Evolutionary conservation across 92 coral and sea anemone species (phyloP).

Genomic region (Chrysogorgia sp.): DNA sequence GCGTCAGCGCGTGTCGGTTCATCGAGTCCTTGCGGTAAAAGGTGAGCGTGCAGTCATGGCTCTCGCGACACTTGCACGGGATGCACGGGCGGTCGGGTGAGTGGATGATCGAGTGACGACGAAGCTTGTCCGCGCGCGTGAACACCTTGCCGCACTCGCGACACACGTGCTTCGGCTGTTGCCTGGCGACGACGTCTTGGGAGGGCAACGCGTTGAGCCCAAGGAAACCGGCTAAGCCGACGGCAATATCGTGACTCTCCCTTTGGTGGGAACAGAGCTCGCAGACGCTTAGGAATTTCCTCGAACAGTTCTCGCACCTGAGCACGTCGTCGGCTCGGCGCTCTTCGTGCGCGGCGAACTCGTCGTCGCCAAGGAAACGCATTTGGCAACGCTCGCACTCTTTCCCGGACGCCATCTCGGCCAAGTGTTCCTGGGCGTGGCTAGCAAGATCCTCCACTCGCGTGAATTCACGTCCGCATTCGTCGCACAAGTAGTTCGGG

Average conservation of each 20-base stretch:
- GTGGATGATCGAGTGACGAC: constrained; percentile 37
- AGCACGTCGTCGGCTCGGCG: constrained; percentile 32
- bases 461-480: neutral
- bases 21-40: constrained; percentile 39
- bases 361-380: neutral
- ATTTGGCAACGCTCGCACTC: constrained; percentile 16
- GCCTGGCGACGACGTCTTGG: neutral
- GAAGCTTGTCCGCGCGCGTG: constrained; percentile 33
- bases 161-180: constrained; percentile 17
- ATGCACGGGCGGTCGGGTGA: constrained; percentile 41
- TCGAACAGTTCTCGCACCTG: constrained; percentile 7
- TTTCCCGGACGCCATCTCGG: neutral
- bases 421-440: neutral
- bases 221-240: neutral
- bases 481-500: neutral
- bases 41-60: constrained; percentile 32
- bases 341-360: constrained; percentile 35
- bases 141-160: constrained; percentile 34
- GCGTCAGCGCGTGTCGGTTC: constrained; percentile 39
- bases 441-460: neutral
- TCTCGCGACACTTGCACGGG: constrained; percentile 32
- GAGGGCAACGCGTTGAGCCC: neutral
- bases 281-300: constrained; percentile 23
- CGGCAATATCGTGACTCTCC: neutral
- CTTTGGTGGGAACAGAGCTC: constrained; percentile 14